A percentile compares a stretch with the other conserved stretches of the same genome.
Evolutionary conservation across 2,113 vertebrate species (phyloP).

Genomic region (Paramisgurnus dabryanus): DNA sequence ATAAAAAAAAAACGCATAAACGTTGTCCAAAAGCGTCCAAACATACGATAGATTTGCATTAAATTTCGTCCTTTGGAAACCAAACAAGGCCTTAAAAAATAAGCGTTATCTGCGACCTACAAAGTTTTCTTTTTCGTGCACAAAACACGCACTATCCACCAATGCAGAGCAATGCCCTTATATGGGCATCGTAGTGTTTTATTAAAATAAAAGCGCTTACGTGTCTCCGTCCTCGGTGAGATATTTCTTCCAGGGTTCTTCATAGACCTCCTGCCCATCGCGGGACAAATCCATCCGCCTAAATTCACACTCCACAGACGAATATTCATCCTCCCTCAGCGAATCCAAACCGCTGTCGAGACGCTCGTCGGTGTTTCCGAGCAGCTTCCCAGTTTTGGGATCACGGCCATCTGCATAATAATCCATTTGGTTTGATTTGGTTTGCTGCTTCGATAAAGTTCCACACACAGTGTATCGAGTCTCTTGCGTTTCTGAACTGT

Average conservation of each 20-base stretch:
- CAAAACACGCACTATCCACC: not conserved
- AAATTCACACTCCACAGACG: slow-evolving; percentile 81
- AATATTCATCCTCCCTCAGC: slow-evolving; percentile 89
- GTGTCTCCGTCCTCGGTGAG: slow-evolving; percentile 92
- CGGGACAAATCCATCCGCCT: slow-evolving; percentile 74
- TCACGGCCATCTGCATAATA: slow-evolving; percentile 73
- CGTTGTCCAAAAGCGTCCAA: too few species aligned
- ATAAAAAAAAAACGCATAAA: too few species aligned
- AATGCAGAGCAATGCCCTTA: not conserved
- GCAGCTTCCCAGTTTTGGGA: slow-evolving; percentile 72
- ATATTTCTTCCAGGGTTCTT: slow-evolving; percentile 80
- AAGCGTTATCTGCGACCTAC: not conserved
- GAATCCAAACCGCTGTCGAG: slow-evolving; percentile 94
- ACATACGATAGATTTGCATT: too few species aligned
- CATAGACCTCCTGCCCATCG: slow-evolving; percentile 40
- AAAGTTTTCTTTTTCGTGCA: not conserved
- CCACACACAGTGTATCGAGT: slow-evolving; percentile 57
- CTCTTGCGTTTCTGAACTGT: slow-evolving; percentile 26
- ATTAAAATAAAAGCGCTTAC: slow-evolving; percentile 73
- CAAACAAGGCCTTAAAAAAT: not conserved
- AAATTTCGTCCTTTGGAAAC: not conserved
- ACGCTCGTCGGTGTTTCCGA: slow-evolving; percentile 77
- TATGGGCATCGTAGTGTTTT: not conserved
- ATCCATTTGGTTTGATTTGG: slow-evolving; percentile 70
- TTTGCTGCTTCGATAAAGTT: slow-evolving; percentile 63